Conservation (phyloP, 2,113 vertebrate genomes). For the Triplophysa tibetana region DNA sequence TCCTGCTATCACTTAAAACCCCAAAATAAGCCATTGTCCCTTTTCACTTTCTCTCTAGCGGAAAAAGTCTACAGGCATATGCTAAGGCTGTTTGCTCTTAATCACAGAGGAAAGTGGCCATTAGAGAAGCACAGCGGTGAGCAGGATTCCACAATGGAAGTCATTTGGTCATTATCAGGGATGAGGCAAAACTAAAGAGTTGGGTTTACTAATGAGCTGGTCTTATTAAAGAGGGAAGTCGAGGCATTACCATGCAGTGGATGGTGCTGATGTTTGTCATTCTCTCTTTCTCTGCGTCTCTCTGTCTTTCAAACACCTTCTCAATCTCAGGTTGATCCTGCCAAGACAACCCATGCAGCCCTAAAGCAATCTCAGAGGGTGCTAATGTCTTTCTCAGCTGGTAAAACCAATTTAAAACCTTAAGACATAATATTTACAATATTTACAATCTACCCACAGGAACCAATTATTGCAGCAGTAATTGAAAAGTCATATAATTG, state of each 20-base stretch:
- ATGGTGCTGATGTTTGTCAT: slow-evolving; percentile 27
- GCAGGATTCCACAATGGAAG: slow-evolving; percentile 52
- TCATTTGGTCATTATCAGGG: slow-evolving; percentile 57
- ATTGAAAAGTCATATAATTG: not conserved
- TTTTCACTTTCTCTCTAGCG: slow-evolving; percentile 43
- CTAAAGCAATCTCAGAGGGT: slow-evolving; percentile 25
- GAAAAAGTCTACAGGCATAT: slow-evolving; percentile 55
- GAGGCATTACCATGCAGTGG: slow-evolving; percentile 40
- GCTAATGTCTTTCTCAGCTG: slow-evolving; percentile 26
- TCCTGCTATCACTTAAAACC: slow-evolving; percentile 51
- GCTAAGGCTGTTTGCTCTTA: slow-evolving; percentile 61
- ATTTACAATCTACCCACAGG: not conserved
- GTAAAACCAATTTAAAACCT: not conserved
- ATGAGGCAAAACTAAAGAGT: slow-evolving; percentile 57
- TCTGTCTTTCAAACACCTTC: not conserved
- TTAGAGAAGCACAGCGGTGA: slow-evolving; percentile 54
- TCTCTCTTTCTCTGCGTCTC: not conserved
- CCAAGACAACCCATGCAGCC: not conserved
- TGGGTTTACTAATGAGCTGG: slow-evolving; percentile 58
- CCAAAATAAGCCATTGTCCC: slow-evolving; percentile 62
- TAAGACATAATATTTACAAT: slow-evolving; percentile 28
- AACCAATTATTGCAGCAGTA: not conserved
- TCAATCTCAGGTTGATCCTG: slow-evolving; percentile 1
- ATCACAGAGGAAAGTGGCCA: slow-evolving; percentile 65
- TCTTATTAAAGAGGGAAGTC: slow-evolving; percentile 55